Evolutionary conservation across 1,140 invertebrate genomes (phyloP).

Genomic region (Steinernema feltiae): DNA sequence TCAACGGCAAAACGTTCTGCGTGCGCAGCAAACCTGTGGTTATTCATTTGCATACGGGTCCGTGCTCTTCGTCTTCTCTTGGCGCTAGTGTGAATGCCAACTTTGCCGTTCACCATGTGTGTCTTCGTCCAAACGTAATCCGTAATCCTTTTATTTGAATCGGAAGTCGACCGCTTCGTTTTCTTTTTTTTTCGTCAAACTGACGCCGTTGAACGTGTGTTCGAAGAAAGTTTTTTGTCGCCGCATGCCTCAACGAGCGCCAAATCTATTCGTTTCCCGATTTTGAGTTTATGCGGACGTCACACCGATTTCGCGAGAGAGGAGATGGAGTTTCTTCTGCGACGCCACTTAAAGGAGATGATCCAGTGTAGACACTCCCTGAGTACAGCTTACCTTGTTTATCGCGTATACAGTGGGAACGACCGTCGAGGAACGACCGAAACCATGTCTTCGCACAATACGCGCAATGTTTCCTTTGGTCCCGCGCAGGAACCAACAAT

Average conservation of each 20-base stretch:
- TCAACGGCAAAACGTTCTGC: background rate
- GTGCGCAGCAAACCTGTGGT: background rate
- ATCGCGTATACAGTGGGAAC: background rate
- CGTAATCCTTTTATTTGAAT: background rate
- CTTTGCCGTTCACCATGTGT: background rate
- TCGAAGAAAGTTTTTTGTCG: background rate
- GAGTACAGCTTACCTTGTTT: background rate
- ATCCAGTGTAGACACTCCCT: background rate
- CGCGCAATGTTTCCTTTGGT: constrained; percentile 6
- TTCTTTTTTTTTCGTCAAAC: background rate
- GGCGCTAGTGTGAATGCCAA: background rate
- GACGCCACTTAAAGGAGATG: background rate
- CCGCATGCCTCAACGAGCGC: background rate
- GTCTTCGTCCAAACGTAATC: no score
- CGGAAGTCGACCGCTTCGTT: background rate
- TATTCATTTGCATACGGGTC: background rate
- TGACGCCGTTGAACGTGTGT: no score
- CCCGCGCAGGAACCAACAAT: background rate
- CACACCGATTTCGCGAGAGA: background rate
- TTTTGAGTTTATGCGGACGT: no score
- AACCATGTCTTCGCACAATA: background rate
- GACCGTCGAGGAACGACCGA: background rate
- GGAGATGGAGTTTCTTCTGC: background rate
- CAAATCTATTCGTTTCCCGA: no score
- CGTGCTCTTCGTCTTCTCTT: background rate